Evolutionary conservation across 2,797 vertebrate genomes (phyloP), one percentile per base, ranked within the genome.

Genomic region (Semaprochilodus insignis): DNA sequence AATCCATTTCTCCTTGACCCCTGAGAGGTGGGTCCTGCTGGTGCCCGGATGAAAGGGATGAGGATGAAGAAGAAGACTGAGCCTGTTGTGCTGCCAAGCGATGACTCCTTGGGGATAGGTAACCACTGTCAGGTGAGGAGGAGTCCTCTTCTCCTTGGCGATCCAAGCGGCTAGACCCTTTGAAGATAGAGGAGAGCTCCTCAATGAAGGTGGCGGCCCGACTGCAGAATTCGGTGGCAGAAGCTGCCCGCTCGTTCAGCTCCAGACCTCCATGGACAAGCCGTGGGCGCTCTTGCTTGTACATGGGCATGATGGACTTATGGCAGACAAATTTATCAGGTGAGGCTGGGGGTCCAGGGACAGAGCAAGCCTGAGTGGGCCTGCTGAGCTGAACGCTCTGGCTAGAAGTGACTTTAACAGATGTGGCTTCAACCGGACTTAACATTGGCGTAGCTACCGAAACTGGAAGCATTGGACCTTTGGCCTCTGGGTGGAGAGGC

Each of bases 101-200:
- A 74, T 94, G 95, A 65, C 92, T 95, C 88, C 94, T 95, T 0
- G 97, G 97, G 73, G 98, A 98, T 74, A 97, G 90, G 87, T 99
- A 99, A 11, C 98, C 98, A 62, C 98, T 99, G 82, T 99, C 98
- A 1, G 98, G 97, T 1, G 97, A 99, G 4, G 97, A 98, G 15
- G 96, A 96, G 65, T 99, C 96, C 59, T 96, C 97, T 59, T 97
- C 96, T 3, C 91, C 90, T 81, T 94, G 96, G 63, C 92, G 93
- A 65, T 96, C 96, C 86, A 93, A 77, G 55, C 94, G 96, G 8
- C 92, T 87, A 13, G 96, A 94, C 76, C 97, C 95, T 90, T 95
- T 96, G 81, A 99, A 99, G 90, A 99, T 96, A 81, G 98, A 97
- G 0, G 98, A 99, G 57, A 99, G 92, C 87, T 99, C 98, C 89